These are phyloP conservation scores for Amyelois transitella DNA, from an alignment of 1,140 invertebrate genomes.

Conservation along the genomic window DNA sequence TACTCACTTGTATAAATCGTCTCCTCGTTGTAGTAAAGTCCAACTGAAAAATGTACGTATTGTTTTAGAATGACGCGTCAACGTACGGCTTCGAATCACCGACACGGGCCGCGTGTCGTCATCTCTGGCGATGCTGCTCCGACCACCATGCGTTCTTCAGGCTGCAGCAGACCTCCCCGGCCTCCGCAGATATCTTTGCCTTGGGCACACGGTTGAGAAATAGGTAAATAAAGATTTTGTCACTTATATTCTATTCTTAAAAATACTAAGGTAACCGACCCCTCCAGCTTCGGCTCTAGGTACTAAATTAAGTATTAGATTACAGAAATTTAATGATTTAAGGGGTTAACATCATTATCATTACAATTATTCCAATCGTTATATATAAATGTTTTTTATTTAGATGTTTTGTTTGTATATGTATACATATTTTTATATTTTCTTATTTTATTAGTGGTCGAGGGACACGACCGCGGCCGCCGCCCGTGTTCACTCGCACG, in stretches of 20 bases:
- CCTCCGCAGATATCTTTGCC: slow-evolving; percentile 81
- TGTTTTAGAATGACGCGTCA: slow-evolving; percentile 89
- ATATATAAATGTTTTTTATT: slow-evolving; percentile 3
- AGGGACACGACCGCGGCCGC: slow-evolving; percentile 77
- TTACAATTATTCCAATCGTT: too few relatives aligned
- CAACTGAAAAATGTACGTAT: not conserved
- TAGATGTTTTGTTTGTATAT: too few relatives aligned
- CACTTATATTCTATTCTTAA: too few relatives aligned
- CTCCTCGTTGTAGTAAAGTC: not conserved
- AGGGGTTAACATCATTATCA: too few relatives aligned
- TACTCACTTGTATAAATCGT: too few relatives aligned
- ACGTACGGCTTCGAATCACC: slow-evolving; percentile 97
- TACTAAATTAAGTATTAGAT: too few relatives aligned
- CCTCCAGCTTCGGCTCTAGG: too few relatives aligned
- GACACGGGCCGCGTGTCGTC: slow-evolving; percentile 96
- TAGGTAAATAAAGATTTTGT: too few relatives aligned
- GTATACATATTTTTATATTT: not conserved
- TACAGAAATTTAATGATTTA: too few relatives aligned
- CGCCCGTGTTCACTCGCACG: slow-evolving; percentile 90
- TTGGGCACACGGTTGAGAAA: slow-evolving; percentile 82
- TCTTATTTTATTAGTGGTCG: slow-evolving; percentile 77
- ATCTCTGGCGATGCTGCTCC: slow-evolving; percentile 98
- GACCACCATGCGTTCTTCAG: slow-evolving; percentile 99
- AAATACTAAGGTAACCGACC: too few relatives aligned
- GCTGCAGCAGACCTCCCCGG: slow-evolving; percentile 84